These are phyloP conservation scores for Hydriomena furcata DNA, from an alignment of 2,888 invertebrate genomes.

Conservation along the genomic window DNA sequence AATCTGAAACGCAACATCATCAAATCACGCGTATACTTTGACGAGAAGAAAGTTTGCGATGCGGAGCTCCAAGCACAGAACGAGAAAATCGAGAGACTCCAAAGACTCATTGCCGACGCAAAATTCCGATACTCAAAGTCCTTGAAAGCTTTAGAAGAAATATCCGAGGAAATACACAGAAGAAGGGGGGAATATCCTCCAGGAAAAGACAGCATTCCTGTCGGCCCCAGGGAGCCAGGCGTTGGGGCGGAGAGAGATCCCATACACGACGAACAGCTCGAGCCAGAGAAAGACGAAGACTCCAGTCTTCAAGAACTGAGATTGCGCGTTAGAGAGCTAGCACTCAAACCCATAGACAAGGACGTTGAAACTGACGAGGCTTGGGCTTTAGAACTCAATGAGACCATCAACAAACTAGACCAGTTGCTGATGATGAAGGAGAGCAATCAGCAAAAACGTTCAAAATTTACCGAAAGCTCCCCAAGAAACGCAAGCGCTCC, in stretches of 20 bases:
- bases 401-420: conserved; percentile 90
- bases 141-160: conserved; percentile 92
- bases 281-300: conserved; percentile 62
- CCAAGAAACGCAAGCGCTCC: conserved; percentile 72
- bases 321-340: conserved; percentile 87
- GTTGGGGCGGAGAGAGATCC: conserved; percentile 88
- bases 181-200: conserved; percentile 82
- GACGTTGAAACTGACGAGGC: conserved; percentile 87
- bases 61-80: conserved; percentile 94
- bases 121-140: conserved; percentile 93
- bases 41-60: conserved; percentile 93
- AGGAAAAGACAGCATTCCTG: conserved; percentile 72
- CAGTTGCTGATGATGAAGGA: conserved; percentile 88
- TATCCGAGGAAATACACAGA: conserved; percentile 95
- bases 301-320: conserved; percentile 86
- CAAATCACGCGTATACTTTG: conserved; percentile 95
- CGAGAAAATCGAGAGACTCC: conserved; percentile 91
- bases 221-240: conserved; percentile 86
- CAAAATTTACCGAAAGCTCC: conserved; percentile 68
- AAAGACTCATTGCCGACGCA: conserved; percentile 89
- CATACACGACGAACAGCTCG: conserved; percentile 67
- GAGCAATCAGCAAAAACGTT: conserved; percentile 81
- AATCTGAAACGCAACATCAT: conserved; percentile 91
- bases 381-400: conserved; percentile 90
- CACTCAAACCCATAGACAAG: conserved; percentile 89